Base-by-base conservation (phyloP, 2,113 vertebrate species). In the Chionomys nivalis region DNA sequence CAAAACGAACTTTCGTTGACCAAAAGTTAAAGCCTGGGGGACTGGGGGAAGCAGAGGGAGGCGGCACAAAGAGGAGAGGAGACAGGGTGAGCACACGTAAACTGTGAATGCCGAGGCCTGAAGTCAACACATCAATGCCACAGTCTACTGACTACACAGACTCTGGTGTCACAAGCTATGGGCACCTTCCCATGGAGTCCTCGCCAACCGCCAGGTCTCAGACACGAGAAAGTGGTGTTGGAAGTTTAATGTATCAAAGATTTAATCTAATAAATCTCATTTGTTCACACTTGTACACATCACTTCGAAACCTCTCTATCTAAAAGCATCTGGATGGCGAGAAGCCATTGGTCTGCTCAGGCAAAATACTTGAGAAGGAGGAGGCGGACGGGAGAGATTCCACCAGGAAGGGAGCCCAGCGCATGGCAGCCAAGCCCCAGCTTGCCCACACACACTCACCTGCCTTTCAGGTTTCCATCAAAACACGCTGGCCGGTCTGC, bases 371-470 rank as follows among this genome's bases (percentile, higher is more conserved):
- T 11, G 44, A 75, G 58, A 21, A 72, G 49, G 66, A 83, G 28
- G 47, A 14, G 21, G 28, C 19, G 1, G 70, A 23, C 7, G 0
- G 9, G 36, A 90, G 70, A 68, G 39, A 12, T 8, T 76, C 82
- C 36, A 17, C 17, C 44, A 28, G 87, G 87, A 70, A 94, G 66
- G 3, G 75, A 33, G 72, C 24, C 23, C 0, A 2, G 42, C 1
- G 0, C 79, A 61, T 6, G 68, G 81, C 81, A n/a, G 77, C 86
- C 97, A 76, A 87, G 92, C 44, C 85, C 75, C 0, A 2, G 47
- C 93, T 82, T 19, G 68, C 49, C 68, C 70, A 16, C 9, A 0
- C 3, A 75, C 72, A 95, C 97, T 96, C 52, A 98, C 97, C 96
- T 96, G 95, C 61, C 13, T 89, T 90, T 77, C 14, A 52, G 81